Evolutionary conservation across 2,113 vertebrate species (phyloP).

Genomic region (Benitochromis conjunctus): DNA sequence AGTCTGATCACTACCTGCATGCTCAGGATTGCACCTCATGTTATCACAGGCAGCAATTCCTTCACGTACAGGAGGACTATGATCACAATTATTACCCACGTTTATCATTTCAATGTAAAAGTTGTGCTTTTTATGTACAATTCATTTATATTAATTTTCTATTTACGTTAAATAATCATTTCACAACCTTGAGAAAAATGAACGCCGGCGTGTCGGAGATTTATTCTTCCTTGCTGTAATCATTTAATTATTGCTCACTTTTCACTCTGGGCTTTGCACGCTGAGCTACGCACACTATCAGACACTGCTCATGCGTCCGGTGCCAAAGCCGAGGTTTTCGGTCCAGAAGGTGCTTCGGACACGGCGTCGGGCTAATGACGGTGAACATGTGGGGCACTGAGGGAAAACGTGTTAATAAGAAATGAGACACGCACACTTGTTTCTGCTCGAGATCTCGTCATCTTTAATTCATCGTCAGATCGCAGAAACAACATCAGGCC

Average conservation of each 20-base stretch:
- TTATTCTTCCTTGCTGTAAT: background rate
- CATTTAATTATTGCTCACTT: background rate
- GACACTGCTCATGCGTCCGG: background rate
- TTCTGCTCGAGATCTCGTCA: background rate
- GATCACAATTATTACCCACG: no score
- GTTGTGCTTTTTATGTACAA: background rate
- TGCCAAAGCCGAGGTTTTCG: background rate
- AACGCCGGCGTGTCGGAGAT: background rate
- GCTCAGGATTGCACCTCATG: no score
- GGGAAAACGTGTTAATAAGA: background rate
- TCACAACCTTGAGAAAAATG: background rate
- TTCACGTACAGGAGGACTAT: fast-evolving
- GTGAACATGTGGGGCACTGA: background rate
- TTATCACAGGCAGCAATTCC: background rate
- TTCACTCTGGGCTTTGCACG: background rate
- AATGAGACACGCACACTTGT: background rate
- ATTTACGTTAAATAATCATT: background rate
- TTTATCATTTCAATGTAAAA: fast-evolving
- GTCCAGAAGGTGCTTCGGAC: background rate
- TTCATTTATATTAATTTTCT: fast-evolving
- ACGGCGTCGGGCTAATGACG: background rate
- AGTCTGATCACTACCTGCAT: no score
- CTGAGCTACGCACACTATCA: background rate
- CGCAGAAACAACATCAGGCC: background rate
- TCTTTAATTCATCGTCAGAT: slow-evolving; percentile 10